Conservation (phyloP, 2,113 vertebrate species). For the Physeter macrocephalus region DNA sequence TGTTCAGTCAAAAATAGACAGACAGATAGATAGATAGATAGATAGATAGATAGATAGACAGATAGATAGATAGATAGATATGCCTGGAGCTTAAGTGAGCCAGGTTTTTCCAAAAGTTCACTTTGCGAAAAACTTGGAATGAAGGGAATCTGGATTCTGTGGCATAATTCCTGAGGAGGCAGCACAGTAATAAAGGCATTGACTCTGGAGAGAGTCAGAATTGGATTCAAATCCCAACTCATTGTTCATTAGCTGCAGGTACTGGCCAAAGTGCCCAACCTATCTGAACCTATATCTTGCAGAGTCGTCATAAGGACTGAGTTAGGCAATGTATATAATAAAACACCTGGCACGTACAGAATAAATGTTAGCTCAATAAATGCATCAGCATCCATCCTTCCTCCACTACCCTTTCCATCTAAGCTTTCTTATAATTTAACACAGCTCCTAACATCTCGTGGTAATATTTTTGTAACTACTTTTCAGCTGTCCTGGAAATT, state of each 20-base stretch:
- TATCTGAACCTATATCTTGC: not conserved
- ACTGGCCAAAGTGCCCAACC: not conserved
- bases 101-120: constrained; percentile 1
- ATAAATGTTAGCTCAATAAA: not conserved
- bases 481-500: not conserved
- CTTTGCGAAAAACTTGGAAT: not conserved
- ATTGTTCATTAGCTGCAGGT: not conserved
- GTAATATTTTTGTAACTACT: not conserved
- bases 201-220: not conserved
- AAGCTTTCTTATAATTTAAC: not conserved
- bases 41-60: not conserved
- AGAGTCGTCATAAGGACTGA: not conserved
- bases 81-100: not conserved
- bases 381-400: not conserved
- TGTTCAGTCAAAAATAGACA: not conserved
- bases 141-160: not conserved
- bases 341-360: not conserved
- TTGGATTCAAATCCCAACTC: not conserved
- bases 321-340: not conserved
- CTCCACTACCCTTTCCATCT: not conserved
- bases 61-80: not conserved
- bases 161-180: not conserved
- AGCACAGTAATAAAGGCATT: not conserved
- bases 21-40: not conserved
- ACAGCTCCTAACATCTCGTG: not conserved